Evolutionary conservation across 2,888 invertebrate genomes (phyloP), one percentile per base, ranked within the genome.

Genomic region (Mallateleia sp.): DNA sequence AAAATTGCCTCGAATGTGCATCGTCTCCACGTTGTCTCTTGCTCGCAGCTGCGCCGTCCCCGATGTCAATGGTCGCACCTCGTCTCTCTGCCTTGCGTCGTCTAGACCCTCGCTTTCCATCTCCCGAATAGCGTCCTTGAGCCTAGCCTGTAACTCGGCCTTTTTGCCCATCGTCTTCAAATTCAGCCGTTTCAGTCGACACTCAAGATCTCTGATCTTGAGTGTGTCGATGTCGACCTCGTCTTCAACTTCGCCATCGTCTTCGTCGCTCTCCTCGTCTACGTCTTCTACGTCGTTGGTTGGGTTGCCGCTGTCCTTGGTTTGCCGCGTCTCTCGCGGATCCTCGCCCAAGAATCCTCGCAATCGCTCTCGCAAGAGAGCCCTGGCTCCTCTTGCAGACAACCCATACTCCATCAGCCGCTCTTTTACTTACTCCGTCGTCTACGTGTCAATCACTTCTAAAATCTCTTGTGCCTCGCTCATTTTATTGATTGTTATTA

Each of bases 331-430:
- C n/a, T n/a, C n/a, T n/a, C n/a, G n/a, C n/a, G n/a, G n/a, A 28
- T 45, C 71, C 15, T 71, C 71, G 5, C 18, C 18, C 20, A 71
- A 45, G 45, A 38, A 71, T 71, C 71, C 45, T 54, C 28, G 54
- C 45, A 71, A 15, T 11, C 71, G 38, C 7, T 71, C 71, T 1
- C 15, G 28, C 25, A 71, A 15, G 25, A 45, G 11, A 5, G 71
- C n/a, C 18, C 20, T 71, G 20, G 0, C 28, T 15, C 71, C 71
- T 45, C 42, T 71, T 24, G 22, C 42, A 1, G 69, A 54, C 14
- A 54, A 24, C 2, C 69, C 54, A 38, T 69, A 69, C 15, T 69
- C 69, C 1, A 24, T 20, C 1, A 69, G 69, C n/a, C 69, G 38
- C 20, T 38, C 22, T 54, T 22, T 42, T n/a, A 58, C 1, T 9